Evolutionary conservation across 2,888 invertebrate genomes (phyloP), one percentile per base, ranked within the genome.

Genomic region (Drosophila kuntzei): DNA sequence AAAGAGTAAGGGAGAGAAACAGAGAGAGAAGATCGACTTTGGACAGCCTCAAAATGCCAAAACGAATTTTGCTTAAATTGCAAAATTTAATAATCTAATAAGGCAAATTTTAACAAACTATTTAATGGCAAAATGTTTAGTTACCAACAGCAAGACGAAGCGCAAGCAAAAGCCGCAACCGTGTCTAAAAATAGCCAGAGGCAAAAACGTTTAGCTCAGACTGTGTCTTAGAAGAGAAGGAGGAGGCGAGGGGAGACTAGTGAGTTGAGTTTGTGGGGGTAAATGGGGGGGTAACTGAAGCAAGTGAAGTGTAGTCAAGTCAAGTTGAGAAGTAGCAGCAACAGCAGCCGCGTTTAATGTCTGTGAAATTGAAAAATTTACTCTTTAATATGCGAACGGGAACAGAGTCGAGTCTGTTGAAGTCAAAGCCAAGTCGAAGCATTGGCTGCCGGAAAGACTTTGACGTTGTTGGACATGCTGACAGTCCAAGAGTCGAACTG

Each of bases 361-460:
- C 88, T 89, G 89, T 88, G 89, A 86, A 86, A 86, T 86, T 86
- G 85, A 87, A 85, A 85, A 89, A 85, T 85, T 76, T 89, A 87
- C 87, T 84, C 89, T 88, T 84, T 84, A 84, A 84, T 84, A 84
- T 84, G 83, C 83, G 87, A 84, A 88, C 79, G 81, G 65, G 76
- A 77, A 77, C 78, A 22, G 22, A 22, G 22, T 2, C 22, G 22
- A 20, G 46, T 14, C 46, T 22, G 14, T 25, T 8, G 29, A 47
- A 49, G 20, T 49, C 47, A 20, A 50, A 34, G 49, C 11, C 49
- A 50, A 50, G 29, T 27, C 43, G 59, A 14, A 44, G 55, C 43
- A 34, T 34, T 41, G 64, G 70, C 78, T 87, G 85, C 84, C 89
- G 84, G 89, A 87, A 84, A 87, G 89, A 74, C 80, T 82, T 76